Base-by-base conservation (phyloP, 1,140 invertebrate genomes). In the Leptinotarsa lineolata region DNA sequence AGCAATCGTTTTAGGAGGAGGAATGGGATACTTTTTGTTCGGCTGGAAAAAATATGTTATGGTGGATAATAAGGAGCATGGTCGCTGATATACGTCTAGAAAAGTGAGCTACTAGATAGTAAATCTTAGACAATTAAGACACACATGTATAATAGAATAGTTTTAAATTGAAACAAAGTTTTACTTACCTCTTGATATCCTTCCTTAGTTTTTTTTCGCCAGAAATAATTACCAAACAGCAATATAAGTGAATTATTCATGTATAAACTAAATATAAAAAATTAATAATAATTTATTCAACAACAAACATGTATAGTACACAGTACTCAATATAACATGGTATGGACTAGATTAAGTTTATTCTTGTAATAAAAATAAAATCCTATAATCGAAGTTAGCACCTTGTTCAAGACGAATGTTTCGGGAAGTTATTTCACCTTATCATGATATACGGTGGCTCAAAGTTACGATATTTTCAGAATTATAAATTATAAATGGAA, bases 61-160 rank as follows among this genome's bases (percentile, higher is more conserved):
- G 39, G 93, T 97, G 2, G 95, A 98, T 82, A 91, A 96, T 63
- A 97, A 95, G 58, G 96, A 98, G 90, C 95, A 97, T 85, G 97
- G 95, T 87, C 96, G 97, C 88, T 98, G 48, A 54, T 54, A 54
- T 54, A 54, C 8, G 30, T 11, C 30, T 11, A 39, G 8, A 39
- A 39, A 11, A 11, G 30, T 39, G 45, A 45, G 60, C 45, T 6
- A 67, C 12, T 39, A 20, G 13, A 24, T 60, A 44, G 65, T 72
- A 30, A 16, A 20, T 18, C n/a, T 70, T 70, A 70, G 58, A 21
- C 15, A 18, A 20, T 60, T 70, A 44, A 70, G 46, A 68, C n/a
- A 68, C 16, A 59, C 15, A 18, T 59, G 15, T 59, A 11, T 39
- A 2, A 11, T 39, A 8, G 30, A 39, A 39, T 39, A 39, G 8